Evolutionary conservation across 2,113 vertebrate genomes (phyloP).

Genomic region (Trinectes maculatus): DNA sequence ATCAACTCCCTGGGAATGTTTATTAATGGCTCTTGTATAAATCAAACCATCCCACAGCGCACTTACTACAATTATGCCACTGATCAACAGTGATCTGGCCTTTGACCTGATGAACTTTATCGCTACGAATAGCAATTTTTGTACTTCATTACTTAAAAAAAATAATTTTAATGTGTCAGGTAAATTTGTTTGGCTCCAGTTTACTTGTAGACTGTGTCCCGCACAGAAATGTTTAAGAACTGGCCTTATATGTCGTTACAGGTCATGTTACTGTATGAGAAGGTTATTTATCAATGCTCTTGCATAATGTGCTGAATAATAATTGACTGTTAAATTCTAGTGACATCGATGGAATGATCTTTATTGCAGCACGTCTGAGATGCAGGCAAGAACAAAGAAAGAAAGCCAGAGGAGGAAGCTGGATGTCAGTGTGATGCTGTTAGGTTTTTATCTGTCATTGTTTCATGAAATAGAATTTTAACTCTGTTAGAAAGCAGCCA

Average conservation of each 20-base stretch:
- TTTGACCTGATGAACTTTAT: not conserved
- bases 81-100: not conserved
- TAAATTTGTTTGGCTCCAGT: too few species aligned
- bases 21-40: constrained; percentile 1
- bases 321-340: constrained; percentile 39
- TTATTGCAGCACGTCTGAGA: constrained; percentile 44
- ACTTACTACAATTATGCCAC: not conserved
- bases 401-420: constrained; percentile 22
- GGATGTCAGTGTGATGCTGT: constrained; percentile 27
- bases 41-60: not conserved
- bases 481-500: constrained; percentile 42
- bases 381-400: constrained; percentile 12
- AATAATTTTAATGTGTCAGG: too few species aligned
- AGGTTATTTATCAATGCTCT: constrained; percentile 15
- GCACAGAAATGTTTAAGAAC: not conserved
- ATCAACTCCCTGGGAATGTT: not conserved
- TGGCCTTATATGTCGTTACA: not conserved
- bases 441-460: constrained; percentile 54
- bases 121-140: too few species aligned
- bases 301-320: constrained; percentile 30
- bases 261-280: constrained; percentile 3
- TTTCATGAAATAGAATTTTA: constrained; percentile 58
- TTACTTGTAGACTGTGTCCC: not conserved
- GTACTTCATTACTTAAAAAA: too few species aligned
- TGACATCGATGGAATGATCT: constrained; percentile 33